phyloP scores from a whole-genome alignment of 2,888 invertebrate genomes.

The Leucophenga maculata region DNA sequence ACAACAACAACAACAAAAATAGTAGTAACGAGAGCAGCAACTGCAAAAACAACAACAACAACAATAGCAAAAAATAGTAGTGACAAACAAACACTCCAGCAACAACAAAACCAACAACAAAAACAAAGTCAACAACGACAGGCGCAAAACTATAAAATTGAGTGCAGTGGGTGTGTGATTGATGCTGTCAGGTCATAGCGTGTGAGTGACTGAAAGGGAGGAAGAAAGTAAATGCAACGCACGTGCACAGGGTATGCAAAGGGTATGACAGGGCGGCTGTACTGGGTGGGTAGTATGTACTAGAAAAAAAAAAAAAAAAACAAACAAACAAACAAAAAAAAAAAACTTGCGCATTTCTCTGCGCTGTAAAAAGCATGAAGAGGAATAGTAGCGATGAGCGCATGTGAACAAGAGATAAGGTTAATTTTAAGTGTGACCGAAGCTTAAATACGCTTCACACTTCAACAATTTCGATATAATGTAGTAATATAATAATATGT shows the following conservation, averaged over 20 bases:
- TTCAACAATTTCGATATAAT: too few relatives aligned
- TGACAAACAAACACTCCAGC: constrained; percentile 29
- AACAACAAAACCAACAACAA: constrained; percentile 45
- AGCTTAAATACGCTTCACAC: too few relatives aligned
- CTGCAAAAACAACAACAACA: constrained; percentile 35
- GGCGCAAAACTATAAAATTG: constrained; percentile 20
- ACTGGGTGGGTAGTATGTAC: too few relatives aligned
- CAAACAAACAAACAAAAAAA: constrained; percentile 37
- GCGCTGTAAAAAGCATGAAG: constrained; percentile 19
- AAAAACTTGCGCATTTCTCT: constrained; percentile 64
- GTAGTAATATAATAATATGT: too few relatives aligned
- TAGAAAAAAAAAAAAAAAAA: too few relatives aligned
- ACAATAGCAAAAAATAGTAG: constrained; percentile 43
- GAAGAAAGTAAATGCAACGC: neutral
- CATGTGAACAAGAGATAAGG: neutral
- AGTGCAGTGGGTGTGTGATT: constrained; percentile 25
- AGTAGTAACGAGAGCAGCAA: neutral
- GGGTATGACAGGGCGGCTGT: too few relatives aligned
- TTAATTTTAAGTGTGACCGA: too few relatives aligned
- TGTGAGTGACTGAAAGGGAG: neutral
- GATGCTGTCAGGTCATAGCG: neutral
- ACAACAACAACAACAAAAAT: constrained; percentile 25
- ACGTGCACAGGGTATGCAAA: neutral
- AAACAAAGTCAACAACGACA: too few relatives aligned
- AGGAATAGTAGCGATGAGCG: neutral